Evolutionary conservation across 2,113 vertebrate species (phyloP).

Genomic region (Neofelis nebulosa): DNA sequence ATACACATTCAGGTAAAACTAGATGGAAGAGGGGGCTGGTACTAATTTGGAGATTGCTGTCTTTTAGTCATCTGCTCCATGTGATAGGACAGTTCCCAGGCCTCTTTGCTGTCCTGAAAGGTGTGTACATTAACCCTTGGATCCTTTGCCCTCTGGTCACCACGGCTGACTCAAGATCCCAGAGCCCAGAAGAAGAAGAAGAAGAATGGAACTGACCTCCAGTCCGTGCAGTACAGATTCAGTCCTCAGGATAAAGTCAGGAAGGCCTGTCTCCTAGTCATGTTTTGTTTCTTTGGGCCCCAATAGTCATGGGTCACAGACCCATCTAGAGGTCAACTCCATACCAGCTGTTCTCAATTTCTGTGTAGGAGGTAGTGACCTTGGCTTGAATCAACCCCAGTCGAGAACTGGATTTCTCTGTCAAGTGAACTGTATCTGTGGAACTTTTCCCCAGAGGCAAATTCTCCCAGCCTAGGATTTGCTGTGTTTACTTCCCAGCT

Average conservation of each 20-base stretch:
- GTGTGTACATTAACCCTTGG: not conserved
- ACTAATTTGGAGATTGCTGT: not conserved
- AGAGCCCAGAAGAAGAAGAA: not conserved
- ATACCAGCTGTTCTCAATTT: slow-evolving; percentile 51
- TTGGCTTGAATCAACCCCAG: not conserved
- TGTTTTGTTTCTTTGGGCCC: not conserved
- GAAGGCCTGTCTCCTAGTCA: not conserved
- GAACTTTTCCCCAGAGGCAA: not conserved
- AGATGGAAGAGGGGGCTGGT: not conserved
- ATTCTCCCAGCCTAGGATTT: not conserved
- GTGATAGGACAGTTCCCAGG: not conserved
- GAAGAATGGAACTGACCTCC: not conserved
- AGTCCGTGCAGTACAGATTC: not conserved
- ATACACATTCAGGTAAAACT: not conserved
- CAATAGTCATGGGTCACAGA: not conserved
- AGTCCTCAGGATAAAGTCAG: not conserved
- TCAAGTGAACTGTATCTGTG: not conserved
- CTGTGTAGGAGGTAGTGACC: not conserved
- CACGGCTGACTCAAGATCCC: not conserved
- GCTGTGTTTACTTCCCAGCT: not conserved
- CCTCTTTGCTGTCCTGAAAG: not conserved
- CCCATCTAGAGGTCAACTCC: not conserved
- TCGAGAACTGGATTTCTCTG: not conserved
- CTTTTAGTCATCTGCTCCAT: not conserved
- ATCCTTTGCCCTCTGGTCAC: not conserved